Conservation (phyloP, 1,140 invertebrate species). For the Ips typographus region DNA sequence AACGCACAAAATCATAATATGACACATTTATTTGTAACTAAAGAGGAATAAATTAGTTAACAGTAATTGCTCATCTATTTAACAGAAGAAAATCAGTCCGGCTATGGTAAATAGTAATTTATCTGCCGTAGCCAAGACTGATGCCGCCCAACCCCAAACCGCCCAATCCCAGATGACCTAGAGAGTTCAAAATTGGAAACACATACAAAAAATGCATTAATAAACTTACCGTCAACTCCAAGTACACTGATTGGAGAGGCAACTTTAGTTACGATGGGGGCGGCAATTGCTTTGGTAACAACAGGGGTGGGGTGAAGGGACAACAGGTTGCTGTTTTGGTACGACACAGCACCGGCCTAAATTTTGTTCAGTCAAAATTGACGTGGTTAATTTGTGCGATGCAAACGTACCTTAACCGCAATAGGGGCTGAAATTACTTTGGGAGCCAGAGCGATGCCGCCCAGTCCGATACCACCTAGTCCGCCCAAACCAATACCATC, state of each 20-base stretch:
- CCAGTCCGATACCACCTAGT: not conserved
- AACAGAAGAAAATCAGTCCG: not conserved
- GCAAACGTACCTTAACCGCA: conserved; percentile 26
- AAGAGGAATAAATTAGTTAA: conserved; percentile 21
- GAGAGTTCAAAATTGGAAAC: not conserved
- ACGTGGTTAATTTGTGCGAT: not conserved
- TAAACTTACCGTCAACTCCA: conserved; percentile 4
- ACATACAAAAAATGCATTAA: not conserved
- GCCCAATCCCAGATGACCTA: conserved; percentile 13
- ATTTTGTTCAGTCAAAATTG: not conserved
- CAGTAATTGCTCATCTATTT: conserved; percentile 32
- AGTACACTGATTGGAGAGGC: conserved; percentile 30
- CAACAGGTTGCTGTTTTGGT: conserved; percentile 37
- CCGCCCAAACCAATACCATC: conserved; percentile 14
- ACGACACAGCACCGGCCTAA: conserved; percentile 33
- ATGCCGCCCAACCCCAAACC: conserved; percentile 4
- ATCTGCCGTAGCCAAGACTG: not conserved
- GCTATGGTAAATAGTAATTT: not conserved
- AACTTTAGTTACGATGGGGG: conserved; percentile 34
- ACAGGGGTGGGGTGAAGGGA: conserved; percentile 34
- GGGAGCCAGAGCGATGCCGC: conserved; percentile 21
- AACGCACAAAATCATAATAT: not conserved
- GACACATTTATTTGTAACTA: conserved; percentile 10
- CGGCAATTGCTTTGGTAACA: conserved; percentile 37
- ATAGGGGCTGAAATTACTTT: conserved; percentile 27